Base-by-base conservation (phyloP, 2,113 vertebrate genomes). In the Hemibagrus wyckioides region DNA sequence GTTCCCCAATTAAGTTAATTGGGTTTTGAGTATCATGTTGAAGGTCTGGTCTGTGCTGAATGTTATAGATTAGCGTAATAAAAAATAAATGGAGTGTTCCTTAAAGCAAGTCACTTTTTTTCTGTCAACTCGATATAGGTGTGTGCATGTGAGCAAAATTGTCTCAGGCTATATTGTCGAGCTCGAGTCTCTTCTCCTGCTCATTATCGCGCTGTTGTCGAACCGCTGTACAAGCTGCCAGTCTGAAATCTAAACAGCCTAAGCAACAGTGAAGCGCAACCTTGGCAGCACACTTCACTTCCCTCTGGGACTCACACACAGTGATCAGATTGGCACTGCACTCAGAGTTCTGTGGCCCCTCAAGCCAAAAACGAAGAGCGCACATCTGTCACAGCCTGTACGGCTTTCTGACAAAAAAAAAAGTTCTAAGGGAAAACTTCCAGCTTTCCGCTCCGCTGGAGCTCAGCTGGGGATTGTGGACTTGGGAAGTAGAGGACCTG, bases 311-410 rank as follows among this genome's bases (percentile, higher is more conserved):
- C 77, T 71, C 39, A 21, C 48, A 69, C 36, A 86, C 48, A 7
- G 25, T 52, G 33, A 77, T 82, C 57, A 76, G 48, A 44, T 41
- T 71, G 30, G 65, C 79, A 80, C 23, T 11, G 75, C 44, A 63
- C 33, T 57, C 54, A 6, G n/a, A 48, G 83, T 75, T 77, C 56
- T 33, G 36, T 3, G 41, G 71, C 39, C 59, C 59, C 83, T 50
- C 30, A 39, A 81, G 71, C 75, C 82, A 80, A 86, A 11, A 57
- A 83, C 48, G 73, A 61, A 83, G 80, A 83, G 85, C 82, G 13
- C 76, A 52, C 77, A 48, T 86, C 85, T 87, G 89, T 87, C 89
- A 82, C 59, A 25, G 39, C 86, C 67, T 71, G 52, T 85, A 76
- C 56, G 54, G 33, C 76, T 61, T 80, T 50, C 86, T 56, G 57